A percentile compares a stretch with the other conserved stretches of the same genome.
Conservation (phyloP, 1,140 invertebrate genomes). For the Magallana angulata region DNA sequence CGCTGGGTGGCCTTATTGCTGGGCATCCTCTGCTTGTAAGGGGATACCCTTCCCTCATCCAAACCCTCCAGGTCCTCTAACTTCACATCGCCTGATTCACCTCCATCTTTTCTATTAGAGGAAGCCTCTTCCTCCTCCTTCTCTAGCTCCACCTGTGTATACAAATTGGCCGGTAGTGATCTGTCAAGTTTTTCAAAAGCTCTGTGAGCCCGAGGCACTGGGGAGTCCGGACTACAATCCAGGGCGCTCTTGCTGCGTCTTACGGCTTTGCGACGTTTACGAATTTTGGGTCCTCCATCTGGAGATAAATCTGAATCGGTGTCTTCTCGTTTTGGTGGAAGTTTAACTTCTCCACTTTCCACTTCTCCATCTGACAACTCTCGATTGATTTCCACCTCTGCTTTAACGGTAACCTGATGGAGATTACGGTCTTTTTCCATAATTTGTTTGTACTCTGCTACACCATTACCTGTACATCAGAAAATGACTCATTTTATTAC, state of each 20-base stretch:
- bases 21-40: constrained; percentile 23
- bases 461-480: background rate
- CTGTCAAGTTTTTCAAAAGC: background rate
- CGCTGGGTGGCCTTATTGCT: background rate
- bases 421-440: constrained; percentile 36
- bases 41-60: constrained; percentile 23
- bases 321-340: constrained; percentile 53
- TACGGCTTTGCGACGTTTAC: constrained; percentile 63
- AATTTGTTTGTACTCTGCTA: constrained; percentile 1
- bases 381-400: constrained; percentile 66
- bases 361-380: constrained; percentile 56
- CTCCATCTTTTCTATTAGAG: constrained; percentile 4
- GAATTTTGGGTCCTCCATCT: constrained; percentile 55
- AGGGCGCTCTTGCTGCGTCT: constrained; percentile 75
- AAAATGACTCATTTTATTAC: background rate
- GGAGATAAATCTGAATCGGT: constrained; percentile 67
- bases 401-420: constrained; percentile 67
- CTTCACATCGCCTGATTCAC: background rate
- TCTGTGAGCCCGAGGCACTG: too few relatives aligned
- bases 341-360: constrained; percentile 48
- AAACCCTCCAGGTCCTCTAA: constrained; percentile 45
- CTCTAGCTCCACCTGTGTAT: background rate
- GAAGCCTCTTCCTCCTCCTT: constrained; percentile 28
- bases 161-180: constrained; percentile 33
- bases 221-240: constrained; percentile 57